These are phyloP conservation scores for Acromyrmex heyeri DNA, from an alignment of 1,140 invertebrate species.

Conservation along the genomic window DNA sequence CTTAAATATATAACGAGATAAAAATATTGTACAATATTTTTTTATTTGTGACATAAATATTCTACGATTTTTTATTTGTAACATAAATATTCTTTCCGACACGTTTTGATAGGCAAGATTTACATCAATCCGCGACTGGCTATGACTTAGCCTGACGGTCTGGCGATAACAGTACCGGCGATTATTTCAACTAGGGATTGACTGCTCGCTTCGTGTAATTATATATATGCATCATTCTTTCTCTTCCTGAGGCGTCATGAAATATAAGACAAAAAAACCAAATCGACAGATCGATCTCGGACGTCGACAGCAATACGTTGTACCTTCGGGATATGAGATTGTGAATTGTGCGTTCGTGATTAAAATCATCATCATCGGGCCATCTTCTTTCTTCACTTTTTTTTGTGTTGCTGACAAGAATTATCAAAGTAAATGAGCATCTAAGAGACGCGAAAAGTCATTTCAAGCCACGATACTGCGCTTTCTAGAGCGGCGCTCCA, in stretches of 20 bases:
- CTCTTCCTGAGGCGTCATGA: slow-evolving; percentile 10
- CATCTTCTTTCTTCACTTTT: neutral
- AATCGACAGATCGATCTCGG: slow-evolving; percentile 38
- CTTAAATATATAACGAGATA: neutral
- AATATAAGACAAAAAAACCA: slow-evolving; percentile 31
- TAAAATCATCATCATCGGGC: slow-evolving; percentile 3
- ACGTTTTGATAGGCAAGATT: slow-evolving; percentile 11
- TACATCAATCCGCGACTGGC: neutral
- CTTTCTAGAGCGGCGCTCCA: slow-evolving; percentile 51
- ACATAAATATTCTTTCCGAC: neutral
- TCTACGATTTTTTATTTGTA: neutral
- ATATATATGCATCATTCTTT: slow-evolving; percentile 62
- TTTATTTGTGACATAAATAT: neutral
- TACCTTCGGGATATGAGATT: neutral
- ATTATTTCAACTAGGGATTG: slow-evolving; percentile 81
- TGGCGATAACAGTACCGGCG: slow-evolving; percentile 77
- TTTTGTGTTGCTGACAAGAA: neutral
- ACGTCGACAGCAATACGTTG: neutral
- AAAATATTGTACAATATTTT: neutral
- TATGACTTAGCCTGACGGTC: neutral
- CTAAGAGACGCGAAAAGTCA: slow-evolving; percentile 16
- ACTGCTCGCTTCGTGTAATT: slow-evolving; percentile 66
- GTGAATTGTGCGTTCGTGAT: slow-evolving; percentile 8
- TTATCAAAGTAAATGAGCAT: slow-evolving; percentile 7
- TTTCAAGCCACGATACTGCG: neutral